These are phyloP conservation scores for Pammene fasciana DNA, from an alignment of 2,888 invertebrate genomes.

Conservation along the genomic window DNA sequence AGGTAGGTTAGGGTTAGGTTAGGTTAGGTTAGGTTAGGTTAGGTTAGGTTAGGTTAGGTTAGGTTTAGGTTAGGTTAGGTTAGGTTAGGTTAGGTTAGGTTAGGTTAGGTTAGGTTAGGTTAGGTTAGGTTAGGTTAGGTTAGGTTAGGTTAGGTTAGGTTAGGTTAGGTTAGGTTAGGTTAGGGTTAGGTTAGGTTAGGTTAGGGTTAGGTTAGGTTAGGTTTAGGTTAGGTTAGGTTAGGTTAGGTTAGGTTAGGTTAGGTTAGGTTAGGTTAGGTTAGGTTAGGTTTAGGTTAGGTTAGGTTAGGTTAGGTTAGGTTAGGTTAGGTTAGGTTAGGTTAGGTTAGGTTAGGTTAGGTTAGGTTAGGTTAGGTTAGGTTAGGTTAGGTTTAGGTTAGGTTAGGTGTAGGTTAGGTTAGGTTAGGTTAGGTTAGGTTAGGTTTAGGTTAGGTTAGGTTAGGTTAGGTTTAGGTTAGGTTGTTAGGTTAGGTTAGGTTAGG, in stretches of 20 bases:
- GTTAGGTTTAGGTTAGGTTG: slow-evolving; percentile 43
- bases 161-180: slow-evolving; percentile 36
- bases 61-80: slow-evolving; percentile 45
- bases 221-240: slow-evolving; percentile 41
- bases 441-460: slow-evolving; percentile 45
- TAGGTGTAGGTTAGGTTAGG: slow-evolving; percentile 42
- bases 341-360: slow-evolving; percentile 41
- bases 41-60: slow-evolving; percentile 46
- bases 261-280: slow-evolving; percentile 43
- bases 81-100: slow-evolving; percentile 31
- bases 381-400: slow-evolving; percentile 41
- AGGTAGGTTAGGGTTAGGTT: slow-evolving; percentile 42
- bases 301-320: slow-evolving; percentile 44
- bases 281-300: slow-evolving; percentile 44
- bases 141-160: slow-evolving; percentile 18
- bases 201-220: slow-evolving; percentile 47
- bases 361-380: slow-evolving; percentile 44
- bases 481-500: slow-evolving; percentile 44
- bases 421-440: slow-evolving; percentile 6
- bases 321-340: slow-evolving; percentile 43
- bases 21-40: slow-evolving; percentile 46
- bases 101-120: slow-evolving; percentile 28
- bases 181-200: slow-evolving; percentile 44
- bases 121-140: slow-evolving; percentile 31
- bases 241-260: slow-evolving; percentile 42